Conservation (phyloP, 1,140 invertebrate genomes). For the Diachasma alloeum region DNA sequence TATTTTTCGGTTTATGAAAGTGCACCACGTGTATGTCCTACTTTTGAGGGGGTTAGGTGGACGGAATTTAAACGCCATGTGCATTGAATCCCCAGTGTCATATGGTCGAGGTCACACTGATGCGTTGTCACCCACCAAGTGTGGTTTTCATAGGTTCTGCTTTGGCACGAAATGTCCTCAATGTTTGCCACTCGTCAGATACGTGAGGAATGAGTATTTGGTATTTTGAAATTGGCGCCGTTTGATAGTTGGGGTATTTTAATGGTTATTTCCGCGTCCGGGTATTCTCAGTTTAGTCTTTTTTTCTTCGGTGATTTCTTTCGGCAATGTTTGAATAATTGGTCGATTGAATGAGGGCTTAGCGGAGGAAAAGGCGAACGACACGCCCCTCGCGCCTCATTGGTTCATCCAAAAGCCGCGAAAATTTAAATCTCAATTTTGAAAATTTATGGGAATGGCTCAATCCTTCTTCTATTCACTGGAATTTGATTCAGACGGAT, state of each 20-base stretch:
- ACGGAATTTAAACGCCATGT: background rate
- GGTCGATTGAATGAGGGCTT: too few species aligned
- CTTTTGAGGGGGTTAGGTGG: background rate
- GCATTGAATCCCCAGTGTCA: background rate
- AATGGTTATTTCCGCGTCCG: background rate
- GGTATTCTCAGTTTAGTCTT: too few species aligned
- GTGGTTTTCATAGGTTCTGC: background rate
- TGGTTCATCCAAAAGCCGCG: too few species aligned
- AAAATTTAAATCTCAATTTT: too few species aligned
- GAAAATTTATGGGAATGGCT: too few species aligned
- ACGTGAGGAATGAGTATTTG: background rate
- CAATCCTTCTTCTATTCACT: too few species aligned
- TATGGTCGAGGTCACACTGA: background rate
- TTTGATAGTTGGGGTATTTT: background rate
- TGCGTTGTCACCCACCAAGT: background rate
- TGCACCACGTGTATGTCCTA: background rate
- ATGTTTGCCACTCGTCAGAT: background rate
- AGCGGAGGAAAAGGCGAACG: too few species aligned
- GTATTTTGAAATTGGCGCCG: background rate
- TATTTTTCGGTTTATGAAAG: background rate
- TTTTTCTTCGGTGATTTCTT: too few species aligned
- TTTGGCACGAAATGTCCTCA: background rate
- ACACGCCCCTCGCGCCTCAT: too few species aligned
- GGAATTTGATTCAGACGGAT: too few species aligned
- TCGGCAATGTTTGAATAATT: too few species aligned